A percentile compares a stretch with the other conserved stretches of the same genome.
phyloP scores from a whole-genome alignment of 1,140 invertebrate genomes.

The Lepidotrigona ventralis region DNA sequence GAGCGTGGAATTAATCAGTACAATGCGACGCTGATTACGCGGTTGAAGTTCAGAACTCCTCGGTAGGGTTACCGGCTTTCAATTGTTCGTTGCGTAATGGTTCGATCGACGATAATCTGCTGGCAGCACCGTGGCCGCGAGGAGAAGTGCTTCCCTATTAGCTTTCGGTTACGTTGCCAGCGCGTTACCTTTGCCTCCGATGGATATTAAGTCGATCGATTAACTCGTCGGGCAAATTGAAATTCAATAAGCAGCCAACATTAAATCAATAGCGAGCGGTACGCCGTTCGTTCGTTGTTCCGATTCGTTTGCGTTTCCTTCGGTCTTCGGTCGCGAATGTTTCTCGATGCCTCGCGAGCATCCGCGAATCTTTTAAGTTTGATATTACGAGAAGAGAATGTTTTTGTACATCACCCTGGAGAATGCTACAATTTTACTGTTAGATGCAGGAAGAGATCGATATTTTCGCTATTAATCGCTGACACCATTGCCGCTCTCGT shows the following conservation, averaged over 20 bases:
- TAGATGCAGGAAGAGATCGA: too few relatives aligned
- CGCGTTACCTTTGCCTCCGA: constrained; percentile 38
- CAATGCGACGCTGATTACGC: constrained; percentile 27
- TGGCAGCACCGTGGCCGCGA: constrained; percentile 17
- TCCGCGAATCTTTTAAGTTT: too few relatives aligned
- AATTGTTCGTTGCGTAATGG: constrained; percentile 50
- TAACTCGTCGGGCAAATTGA: constrained; percentile 45
- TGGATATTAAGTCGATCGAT: constrained; percentile 49
- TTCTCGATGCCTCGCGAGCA: background rate
- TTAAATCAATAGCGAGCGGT: constrained; percentile 20
- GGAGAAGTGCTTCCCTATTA: constrained; percentile 59
- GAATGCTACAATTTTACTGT: too few relatives aligned
- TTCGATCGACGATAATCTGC: constrained; percentile 51
- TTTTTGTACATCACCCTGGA: too few relatives aligned
- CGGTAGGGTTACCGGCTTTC: constrained; percentile 21
- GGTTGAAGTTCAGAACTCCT: constrained; percentile 36
- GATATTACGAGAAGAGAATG: background rate
- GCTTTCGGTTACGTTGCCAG: constrained; percentile 41
- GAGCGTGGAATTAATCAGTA: constrained; percentile 6
- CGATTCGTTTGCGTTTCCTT: background rate
- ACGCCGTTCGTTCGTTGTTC: background rate
- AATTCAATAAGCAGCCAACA: constrained; percentile 46
- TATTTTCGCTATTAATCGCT: too few relatives aligned
- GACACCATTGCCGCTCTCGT: too few relatives aligned
- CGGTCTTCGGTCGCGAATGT: background rate